A percentile compares a stretch with the other conserved stretches of the same genome.
These are phyloP conservation scores for Alces alces DNA, from an alignment of 2,113 vertebrate species.

Conservation along the genomic window DNA sequence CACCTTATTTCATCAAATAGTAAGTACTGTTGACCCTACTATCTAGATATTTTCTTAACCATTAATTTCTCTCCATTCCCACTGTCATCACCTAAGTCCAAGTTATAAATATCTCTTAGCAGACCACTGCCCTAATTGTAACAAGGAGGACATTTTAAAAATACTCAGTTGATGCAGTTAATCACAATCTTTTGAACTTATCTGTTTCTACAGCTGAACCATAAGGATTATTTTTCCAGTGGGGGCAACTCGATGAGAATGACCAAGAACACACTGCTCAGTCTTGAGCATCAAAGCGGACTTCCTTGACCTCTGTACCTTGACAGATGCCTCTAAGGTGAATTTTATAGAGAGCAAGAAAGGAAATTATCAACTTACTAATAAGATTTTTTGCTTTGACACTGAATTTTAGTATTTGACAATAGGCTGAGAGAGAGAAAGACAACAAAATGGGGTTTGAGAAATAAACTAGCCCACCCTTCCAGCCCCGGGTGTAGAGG, in stretches of 20 bases:
- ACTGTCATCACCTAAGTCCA: not conserved
- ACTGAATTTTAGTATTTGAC: not conserved
- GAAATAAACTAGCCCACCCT: not conserved
- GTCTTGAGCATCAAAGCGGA: not conserved
- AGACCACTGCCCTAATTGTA: not conserved
- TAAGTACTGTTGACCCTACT: not conserved
- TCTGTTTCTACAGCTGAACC: not conserved
- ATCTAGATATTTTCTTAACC: not conserved
- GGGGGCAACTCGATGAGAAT: not conserved
- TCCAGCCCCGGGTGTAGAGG: not conserved
- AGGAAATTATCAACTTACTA: not conserved
- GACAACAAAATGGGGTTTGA: not conserved
- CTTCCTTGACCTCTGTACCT: not conserved
- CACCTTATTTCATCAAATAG: not conserved
- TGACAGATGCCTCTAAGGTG: not conserved
- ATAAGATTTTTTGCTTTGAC: not conserved
- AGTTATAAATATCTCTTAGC: not conserved
- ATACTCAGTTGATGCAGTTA: not conserved
- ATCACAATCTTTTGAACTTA: not conserved
- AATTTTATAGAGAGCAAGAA: not conserved
- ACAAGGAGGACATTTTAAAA: not conserved
- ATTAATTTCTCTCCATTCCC: not conserved
- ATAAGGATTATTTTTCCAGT: not conserved
- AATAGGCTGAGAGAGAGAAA: not conserved
- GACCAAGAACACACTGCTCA: not conserved